phyloP scores from a whole-genome alignment of 1,140 invertebrate species.

The Lanistes nyassanus region DNA sequence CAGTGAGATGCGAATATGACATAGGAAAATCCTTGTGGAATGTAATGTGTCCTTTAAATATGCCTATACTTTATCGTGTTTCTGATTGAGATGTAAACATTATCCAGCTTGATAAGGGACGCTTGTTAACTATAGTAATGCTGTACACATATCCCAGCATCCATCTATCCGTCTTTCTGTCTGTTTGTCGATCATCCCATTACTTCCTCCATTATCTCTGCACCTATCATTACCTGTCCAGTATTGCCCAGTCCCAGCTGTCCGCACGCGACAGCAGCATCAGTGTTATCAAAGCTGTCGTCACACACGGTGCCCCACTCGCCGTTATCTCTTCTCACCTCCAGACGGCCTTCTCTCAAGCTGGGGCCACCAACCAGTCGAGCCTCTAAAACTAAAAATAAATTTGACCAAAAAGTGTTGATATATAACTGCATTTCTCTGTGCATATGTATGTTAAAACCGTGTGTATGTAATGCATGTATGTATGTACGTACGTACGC shows the following conservation, averaged over 20 bases:
- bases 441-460: background rate
- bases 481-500: too few relatives aligned
- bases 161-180: too few relatives aligned
- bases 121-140: too few relatives aligned
- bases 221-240: slow-evolving; percentile 29
- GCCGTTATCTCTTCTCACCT: slow-evolving; percentile 31
- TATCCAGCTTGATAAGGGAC: too few relatives aligned
- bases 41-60: too few relatives aligned
- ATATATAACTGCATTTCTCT: background rate
- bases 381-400: slow-evolving; percentile 21
- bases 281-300: slow-evolving; percentile 40
- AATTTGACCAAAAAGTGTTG: too few relatives aligned
- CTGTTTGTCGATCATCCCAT: background rate
- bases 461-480: background rate
- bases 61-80: too few relatives aligned
- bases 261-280: slow-evolving; percentile 50
- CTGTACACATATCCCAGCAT: too few relatives aligned
- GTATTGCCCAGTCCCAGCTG: slow-evolving; percentile 30
- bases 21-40: too few relatives aligned
- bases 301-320: slow-evolving; percentile 51
- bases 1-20: too few relatives aligned
- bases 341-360: slow-evolving; percentile 35
- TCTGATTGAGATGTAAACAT: too few relatives aligned
- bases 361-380: slow-evolving; percentile 13
- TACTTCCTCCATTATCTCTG: too few relatives aligned